A percentile compares a stretch with the other conserved stretches of the same genome.
Evolutionary conservation across 2,113 vertebrate species (phyloP).

Genomic region (Glaucidium brasilianum): DNA sequence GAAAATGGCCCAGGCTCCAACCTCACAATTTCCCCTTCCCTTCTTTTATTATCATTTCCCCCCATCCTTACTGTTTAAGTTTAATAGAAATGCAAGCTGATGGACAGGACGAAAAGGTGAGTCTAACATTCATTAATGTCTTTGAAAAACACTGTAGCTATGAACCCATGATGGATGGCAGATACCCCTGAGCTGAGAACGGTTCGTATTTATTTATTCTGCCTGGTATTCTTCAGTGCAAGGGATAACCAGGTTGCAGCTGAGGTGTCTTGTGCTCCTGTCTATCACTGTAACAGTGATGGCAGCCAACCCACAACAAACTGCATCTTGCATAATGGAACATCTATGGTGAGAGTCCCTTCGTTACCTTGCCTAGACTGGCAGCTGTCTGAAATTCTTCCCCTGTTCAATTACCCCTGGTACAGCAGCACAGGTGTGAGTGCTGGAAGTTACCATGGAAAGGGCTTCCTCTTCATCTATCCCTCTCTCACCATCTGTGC

Average conservation of each 20-base stretch:
- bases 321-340: background rate
- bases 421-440: background rate
- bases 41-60: background rate
- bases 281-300: background rate
- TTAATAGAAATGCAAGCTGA: background rate
- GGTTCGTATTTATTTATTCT: background rate
- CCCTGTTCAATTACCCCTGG: background rate
- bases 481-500: background rate
- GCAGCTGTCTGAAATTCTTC: background rate
- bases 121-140: background rate
- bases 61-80: background rate
- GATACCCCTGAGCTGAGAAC: background rate
- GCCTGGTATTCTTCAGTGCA: background rate
- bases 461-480: background rate
- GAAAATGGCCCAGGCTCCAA: background rate
- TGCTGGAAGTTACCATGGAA: background rate
- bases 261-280: background rate
- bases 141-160: background rate
- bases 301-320: background rate
- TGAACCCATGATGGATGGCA: background rate
- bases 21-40: background rate
- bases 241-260: background rate
- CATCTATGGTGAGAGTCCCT: background rate
- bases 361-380: background rate
- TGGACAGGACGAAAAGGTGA: background rate